Evolutionary conservation across 2,888 invertebrate genomes (phyloP), one percentile per base, ranked within the genome.

Genomic region (Tetheella fluctuosa): DNA sequence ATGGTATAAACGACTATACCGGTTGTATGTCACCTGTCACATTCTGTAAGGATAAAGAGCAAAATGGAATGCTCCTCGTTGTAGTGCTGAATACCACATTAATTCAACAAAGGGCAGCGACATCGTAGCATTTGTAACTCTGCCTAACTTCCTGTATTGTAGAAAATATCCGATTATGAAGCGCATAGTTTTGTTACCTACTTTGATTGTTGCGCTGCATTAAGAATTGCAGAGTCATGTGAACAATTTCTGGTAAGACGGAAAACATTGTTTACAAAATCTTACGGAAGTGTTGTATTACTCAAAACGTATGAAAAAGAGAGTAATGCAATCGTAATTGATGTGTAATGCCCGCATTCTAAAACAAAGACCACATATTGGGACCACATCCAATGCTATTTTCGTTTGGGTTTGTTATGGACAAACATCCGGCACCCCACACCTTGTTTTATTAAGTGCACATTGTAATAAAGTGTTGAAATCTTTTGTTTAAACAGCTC

Each of bases 1-100:
- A 85, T 74, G 84, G 88, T 59, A 74, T 81, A 85, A 81, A 80
- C 80, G 66, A 68, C 74, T 77, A 62, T 81, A 84, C 86, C 79
- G 84, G 88, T 86, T 85, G 70, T 82, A 80, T 81, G 84, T 85
- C 90, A 89, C 85, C 88, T 90, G 90, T 85, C 87, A 80, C 77
- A 73, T 76, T 70, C 67, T 74, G 71, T 81, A 79, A 76, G 80
- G 71, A 80, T 79, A 81, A 80, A 77, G 73, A 77, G 81, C 78
- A 80, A 69, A 77, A 78, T 72, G 79, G 82, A 77, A 80, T 80
- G 76, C 73, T 65, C 70, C 65, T 69, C 55, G 62, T 58, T 65
- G 30, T 55, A 55, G 34, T 55, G 13, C 8, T 57, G 25, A 48
- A 55, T 55, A 34, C 17, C 37, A 20, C 55, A 34, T 34, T 55